phyloP scores from a whole-genome alignment of 2,113 vertebrate genomes.

The Desmodus rotundus region DNA sequence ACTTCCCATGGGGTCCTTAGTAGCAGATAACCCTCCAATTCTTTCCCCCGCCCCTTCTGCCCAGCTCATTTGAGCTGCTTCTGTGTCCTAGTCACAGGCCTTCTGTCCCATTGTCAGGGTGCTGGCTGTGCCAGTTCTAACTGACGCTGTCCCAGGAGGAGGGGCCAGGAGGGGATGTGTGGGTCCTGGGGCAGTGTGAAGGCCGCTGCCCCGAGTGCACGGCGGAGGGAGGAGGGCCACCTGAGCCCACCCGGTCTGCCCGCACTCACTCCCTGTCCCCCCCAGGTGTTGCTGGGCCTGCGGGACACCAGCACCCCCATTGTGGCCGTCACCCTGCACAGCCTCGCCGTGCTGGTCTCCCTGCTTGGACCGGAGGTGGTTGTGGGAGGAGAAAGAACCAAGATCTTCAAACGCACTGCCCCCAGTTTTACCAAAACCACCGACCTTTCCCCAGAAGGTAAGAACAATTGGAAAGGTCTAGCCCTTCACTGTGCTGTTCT shows the following conservation, averaged over 20 bases:
- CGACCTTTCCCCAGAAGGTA: conserved; percentile 93
- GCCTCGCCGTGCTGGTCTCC: conserved; percentile 93
- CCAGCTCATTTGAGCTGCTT: not conserved
- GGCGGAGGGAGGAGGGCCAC: not conserved
- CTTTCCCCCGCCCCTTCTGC: no score
- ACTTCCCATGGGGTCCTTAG: not conserved
- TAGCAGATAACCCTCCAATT: not conserved
- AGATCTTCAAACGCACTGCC: conserved; percentile 95
- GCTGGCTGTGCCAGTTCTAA: not conserved
- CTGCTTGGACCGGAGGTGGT: conserved; percentile 95
- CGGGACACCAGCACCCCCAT: conserved; percentile 92
- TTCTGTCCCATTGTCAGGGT: not conserved
- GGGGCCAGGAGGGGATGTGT: not conserved
- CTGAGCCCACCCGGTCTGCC: not conserved
- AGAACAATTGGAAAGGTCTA: conserved; percentile 26
- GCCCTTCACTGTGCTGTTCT: not conserved
- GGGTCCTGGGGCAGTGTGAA: not conserved
- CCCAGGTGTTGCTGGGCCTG: conserved; percentile 93
- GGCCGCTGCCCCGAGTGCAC: not conserved
- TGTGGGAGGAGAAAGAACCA: conserved; percentile 93
- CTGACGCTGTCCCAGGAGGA: not conserved
- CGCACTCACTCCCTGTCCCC: no score
- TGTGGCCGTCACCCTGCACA: conserved; percentile 93
- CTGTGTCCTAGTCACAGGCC: not conserved
- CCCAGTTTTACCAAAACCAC: conserved; percentile 93